Conservation (phyloP, 2,797 vertebrate genomes). For the Poeciliopsis paucimaculata region DNA sequence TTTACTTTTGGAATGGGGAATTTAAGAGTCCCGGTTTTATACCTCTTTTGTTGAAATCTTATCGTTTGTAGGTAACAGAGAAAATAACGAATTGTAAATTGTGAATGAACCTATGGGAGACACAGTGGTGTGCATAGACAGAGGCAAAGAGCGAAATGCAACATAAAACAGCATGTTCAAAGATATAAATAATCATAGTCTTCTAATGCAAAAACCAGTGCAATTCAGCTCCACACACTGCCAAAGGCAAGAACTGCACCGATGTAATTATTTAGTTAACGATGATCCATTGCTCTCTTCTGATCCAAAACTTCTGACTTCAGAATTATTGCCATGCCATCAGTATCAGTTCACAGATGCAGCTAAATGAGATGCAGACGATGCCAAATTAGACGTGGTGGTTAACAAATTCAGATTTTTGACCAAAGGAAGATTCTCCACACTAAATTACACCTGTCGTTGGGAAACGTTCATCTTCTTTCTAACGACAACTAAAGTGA, state of each 20-base stretch:
- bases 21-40: constrained; percentile 68
- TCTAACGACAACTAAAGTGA: not conserved
- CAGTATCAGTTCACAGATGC: not conserved
- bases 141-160: constrained; percentile 29
- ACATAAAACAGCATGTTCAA: constrained; percentile 31
- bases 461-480: not conserved
- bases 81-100: constrained; percentile 76
- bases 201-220: constrained; percentile 48
- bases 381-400: not conserved
- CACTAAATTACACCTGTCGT: not conserved
- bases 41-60: constrained; percentile 73
- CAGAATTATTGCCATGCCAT: not conserved
- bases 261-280: not conserved
- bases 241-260: constrained; percentile 4
- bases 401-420: not conserved
- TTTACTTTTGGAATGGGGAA: constrained; percentile 59
- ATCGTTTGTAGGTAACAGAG: constrained; percentile 63
- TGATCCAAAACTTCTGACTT: not conserved
- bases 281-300: not conserved
- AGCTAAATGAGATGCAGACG: not conserved
- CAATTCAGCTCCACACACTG: constrained; percentile 28
- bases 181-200: constrained; percentile 58
- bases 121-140: constrained; percentile 70
- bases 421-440: not conserved
- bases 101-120: constrained; percentile 78